Evolutionary conservation across 1,140 invertebrate species (phyloP), one percentile per base, ranked within the genome.

Genomic region (Drosophila repleta): DNA sequence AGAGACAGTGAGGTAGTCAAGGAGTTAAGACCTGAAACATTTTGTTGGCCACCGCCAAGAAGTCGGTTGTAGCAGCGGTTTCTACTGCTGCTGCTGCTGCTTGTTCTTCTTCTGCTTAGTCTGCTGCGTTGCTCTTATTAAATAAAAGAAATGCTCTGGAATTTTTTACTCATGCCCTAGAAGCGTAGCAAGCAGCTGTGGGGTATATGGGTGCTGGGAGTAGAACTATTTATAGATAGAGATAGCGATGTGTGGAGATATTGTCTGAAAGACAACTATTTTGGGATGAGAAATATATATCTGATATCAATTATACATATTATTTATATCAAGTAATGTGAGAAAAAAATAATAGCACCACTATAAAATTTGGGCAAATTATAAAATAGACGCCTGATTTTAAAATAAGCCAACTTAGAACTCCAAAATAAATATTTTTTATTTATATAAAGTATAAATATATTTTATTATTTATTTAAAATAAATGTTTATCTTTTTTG

Each of bases 101-200:
- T 60, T 39, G 8, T 58, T 21, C 43, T 74, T 48, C 58, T 67
- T 43, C 18, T 74, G 65, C 15, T 71, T 48, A 6, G 7, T 29
- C 29, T 29, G 18, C 4, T 55, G 29, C 49, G 35, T 41, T 83
- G 66, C 74, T 76, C 71, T 89, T 88, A 88, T 76, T 88, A 69
- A 88, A 87, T 85, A 85, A 85, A 72, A 84, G 74, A 85, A 85
- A 85, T 85, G 66, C 53, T 67, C 48, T 71, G 74, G 56, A 70
- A 79, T 76, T 76, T 79, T 79, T 74, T 68, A 61, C 11, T 64
- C 21, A 56, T 84, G 63, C 76, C 32, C 64, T 68, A 26, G 49
- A 67, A 64, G 15, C 35, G 39, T 10, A 26, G 43, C 15, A 37
- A 11, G 24, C 6, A 26, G 24, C 4, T 20, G 0, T 17, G 7